These are phyloP conservation scores for Kryptolebias ocellatus DNA, from an alignment of 2,797 vertebrate species.

Conservation along the genomic window DNA sequence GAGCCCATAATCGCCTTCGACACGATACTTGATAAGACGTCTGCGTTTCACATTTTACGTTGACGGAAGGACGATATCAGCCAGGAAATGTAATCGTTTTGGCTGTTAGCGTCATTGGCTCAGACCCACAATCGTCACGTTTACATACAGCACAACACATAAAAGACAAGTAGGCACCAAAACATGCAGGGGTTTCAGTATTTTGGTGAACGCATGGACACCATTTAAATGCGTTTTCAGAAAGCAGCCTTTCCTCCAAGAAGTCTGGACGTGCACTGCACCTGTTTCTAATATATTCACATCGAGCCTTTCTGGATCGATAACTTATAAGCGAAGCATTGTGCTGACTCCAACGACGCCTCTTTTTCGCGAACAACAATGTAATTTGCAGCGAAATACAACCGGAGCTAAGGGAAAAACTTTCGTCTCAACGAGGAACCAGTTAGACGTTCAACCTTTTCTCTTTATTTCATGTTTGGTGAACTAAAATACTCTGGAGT, in stretches of 20 bases:
- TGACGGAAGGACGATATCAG: no score
- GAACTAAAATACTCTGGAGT: background rate
- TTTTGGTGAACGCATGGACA: background rate
- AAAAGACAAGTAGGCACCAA: background rate
- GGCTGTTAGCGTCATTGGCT: no score
- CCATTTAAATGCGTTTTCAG: background rate
- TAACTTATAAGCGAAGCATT: background rate
- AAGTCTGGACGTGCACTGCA: background rate
- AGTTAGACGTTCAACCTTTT: background rate
- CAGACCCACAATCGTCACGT: no score
- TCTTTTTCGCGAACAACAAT: background rate
- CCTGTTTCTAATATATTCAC: background rate
- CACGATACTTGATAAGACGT: no score
- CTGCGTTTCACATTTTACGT: no score
- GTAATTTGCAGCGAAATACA: background rate
- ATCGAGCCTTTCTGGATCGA: background rate
- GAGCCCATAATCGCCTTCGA: no score
- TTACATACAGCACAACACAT: no score
- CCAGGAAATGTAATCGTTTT: no score
- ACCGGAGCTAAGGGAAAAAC: no score
- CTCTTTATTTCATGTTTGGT: background rate
- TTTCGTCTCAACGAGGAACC: background rate
- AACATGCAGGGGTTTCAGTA: background rate
- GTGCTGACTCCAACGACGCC: background rate
- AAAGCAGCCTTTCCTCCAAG: background rate